These are phyloP conservation scores for Psittacula echo DNA, from an alignment of 2,797 vertebrate species.

Conservation along the genomic window DNA sequence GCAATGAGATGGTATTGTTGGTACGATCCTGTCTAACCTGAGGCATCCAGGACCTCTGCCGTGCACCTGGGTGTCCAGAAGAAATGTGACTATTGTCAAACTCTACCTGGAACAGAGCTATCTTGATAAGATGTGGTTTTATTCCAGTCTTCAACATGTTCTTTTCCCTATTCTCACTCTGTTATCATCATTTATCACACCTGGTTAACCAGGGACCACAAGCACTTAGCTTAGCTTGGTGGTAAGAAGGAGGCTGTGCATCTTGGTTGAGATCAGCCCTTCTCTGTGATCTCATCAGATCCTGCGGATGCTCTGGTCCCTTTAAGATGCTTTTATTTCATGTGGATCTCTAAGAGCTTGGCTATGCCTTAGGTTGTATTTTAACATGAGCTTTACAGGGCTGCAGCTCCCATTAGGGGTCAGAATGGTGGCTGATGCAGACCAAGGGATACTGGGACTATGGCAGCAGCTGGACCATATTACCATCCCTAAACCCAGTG, in stretches of 20 bases:
- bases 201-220: neutral
- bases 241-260: neutral
- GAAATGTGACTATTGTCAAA: neutral
- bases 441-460: neutral
- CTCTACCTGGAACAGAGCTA: neutral
- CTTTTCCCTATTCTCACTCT: neutral
- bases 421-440: neutral
- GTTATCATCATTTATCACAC: neutral
- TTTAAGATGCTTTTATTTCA: neutral
- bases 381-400: neutral
- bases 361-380: neutral
- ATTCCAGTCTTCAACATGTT: fast-evolving
- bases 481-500: neutral
- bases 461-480: neutral
- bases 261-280: neutral
- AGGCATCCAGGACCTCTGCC: neutral
- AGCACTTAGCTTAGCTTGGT: neutral
- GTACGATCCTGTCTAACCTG: neutral
- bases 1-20: neutral
- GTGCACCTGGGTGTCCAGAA: neutral
- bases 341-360: neutral
- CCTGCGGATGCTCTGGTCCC: neutral
- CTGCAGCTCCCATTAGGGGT: neutral
- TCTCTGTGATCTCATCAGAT: neutral
- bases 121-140: neutral